Conservation (phyloP, 2,113 vertebrate species). For the Nyctereutes procyonoides region DNA sequence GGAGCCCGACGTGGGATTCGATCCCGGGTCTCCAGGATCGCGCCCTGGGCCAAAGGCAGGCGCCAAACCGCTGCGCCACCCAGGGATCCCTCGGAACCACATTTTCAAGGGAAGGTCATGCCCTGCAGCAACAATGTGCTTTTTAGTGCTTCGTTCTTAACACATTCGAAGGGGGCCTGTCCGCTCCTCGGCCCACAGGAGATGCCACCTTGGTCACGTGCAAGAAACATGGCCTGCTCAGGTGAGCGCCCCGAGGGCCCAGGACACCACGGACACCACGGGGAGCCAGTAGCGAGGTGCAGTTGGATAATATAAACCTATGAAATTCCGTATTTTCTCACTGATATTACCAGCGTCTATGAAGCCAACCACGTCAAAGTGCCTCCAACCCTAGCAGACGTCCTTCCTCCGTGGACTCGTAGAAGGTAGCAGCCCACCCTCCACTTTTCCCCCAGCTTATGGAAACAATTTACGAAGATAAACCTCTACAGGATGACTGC, state of each 20-base stretch:
- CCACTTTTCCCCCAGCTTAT: not conserved
- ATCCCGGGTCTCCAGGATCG: too few species aligned
- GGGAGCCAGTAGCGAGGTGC: accelerated
- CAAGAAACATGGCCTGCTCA: too few species aligned
- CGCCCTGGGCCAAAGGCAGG: too few species aligned
- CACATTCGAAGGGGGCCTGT: not conserved
- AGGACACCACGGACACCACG: not conserved
- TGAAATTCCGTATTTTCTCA: accelerated
- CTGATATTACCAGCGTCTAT: accelerated
- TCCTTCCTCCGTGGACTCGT: not conserved
- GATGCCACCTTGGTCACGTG: too few species aligned
- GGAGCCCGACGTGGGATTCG: too few species aligned
- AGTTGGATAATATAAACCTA: too few species aligned
- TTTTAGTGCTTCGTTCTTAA: not conserved
- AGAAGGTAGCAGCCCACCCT: not conserved
- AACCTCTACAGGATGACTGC: not conserved
- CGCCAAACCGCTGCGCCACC: too few species aligned
- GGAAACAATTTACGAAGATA: not conserved
- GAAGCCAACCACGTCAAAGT: accelerated
- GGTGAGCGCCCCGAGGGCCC: not conserved
- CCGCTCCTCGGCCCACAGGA: not conserved
- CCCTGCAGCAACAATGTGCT: accelerated
- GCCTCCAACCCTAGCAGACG: accelerated
- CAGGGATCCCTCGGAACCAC: too few species aligned
- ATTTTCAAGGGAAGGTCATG: not conserved